Base-by-base conservation (phyloP, 1,140 invertebrate genomes). In the Dinoponera quadriceps region DNA sequence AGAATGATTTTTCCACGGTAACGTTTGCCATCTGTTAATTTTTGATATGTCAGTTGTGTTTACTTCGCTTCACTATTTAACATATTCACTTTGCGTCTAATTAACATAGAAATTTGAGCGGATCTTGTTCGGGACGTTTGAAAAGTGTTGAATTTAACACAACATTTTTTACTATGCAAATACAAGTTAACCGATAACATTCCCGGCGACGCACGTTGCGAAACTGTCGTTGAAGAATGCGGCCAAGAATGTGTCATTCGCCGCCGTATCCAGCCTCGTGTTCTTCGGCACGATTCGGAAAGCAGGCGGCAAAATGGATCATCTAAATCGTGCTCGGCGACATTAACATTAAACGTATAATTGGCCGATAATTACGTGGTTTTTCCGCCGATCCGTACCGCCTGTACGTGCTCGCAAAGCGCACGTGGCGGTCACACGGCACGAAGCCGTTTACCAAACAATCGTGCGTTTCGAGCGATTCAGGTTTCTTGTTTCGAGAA, bases 401-500 rank as follows among this genome's bases (percentile, higher is more conserved):
- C 29, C 25, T 33, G 29, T 60, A 82, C 77, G 55, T 65, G 71
- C 7, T 22, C 16, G 44, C 44, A 27, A 38, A 51, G 49, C n/a
- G n/a, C 77, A 69, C 2, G 38, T 29, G 18, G 13, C 29, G n/a
- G 66, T 75, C 60, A 22, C 63, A 25, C 29, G 38, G 9, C 54
- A 68, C 48, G 49, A 48, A 48, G 48, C 49, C 81, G 82, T 69
- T 85, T 75, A 48, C 14, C 71, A 72, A 75, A 85, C 62, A 59
- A 73, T 85, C 60, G 33, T 33, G 48, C 18, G 11, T 13, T 18
- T 22, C n/a, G 54, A 55, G 65, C 59, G 68, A 54, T 54, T 68
- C 27, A 16, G 51, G n/a, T 18, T 60, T 62, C 55, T 51, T 14
- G 48, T 74, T 82, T 74, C 22, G 18, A 69, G 73, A 86, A 86